A percentile compares a stretch with the other conserved stretches of the same genome.
phyloP scores from a whole-genome alignment of 2,113 vertebrate genomes.

The Haplotaxodon microlepis region DNA sequence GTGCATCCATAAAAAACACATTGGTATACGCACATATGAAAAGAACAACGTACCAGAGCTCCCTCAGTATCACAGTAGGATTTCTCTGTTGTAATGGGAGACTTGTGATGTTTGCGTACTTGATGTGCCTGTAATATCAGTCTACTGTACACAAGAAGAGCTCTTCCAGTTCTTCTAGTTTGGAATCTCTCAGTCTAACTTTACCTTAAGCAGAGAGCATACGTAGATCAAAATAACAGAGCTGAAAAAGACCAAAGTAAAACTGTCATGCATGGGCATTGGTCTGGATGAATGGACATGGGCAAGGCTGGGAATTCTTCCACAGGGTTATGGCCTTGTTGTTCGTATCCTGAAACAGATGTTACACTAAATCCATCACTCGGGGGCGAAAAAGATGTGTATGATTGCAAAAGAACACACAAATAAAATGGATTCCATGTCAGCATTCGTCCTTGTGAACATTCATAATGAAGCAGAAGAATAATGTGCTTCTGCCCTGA shows the following conservation, averaged over 20 bases:
- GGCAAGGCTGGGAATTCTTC: slow-evolving; percentile 27
- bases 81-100: not conserved
- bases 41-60: not conserved
- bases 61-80: not conserved
- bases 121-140: not conserved
- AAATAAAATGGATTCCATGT: not conserved
- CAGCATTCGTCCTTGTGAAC: not conserved
- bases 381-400: not conserved
- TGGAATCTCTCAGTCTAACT: not conserved
- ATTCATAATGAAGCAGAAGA: not conserved
- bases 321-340: slow-evolving; percentile 2
- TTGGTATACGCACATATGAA: not conserved
- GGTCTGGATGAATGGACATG: slow-evolving; percentile 49
- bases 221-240: slow-evolving; percentile 41
- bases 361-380: not conserved
- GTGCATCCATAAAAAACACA: not conserved
- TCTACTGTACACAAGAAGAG: not conserved
- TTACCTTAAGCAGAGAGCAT: not conserved
- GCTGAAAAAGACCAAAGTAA: slow-evolving; percentile 49
- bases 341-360: slow-evolving; percentile 22
- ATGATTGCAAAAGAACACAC: not conserved
- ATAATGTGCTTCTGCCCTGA: not conserved
- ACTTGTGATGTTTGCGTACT: slow-evolving; percentile 17
- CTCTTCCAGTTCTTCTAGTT: not conserved
- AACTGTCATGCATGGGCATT: slow-evolving; percentile 28